phyloP scores from a whole-genome alignment of 2,888 invertebrate genomes.

The Polydrusus cervinus region DNA sequence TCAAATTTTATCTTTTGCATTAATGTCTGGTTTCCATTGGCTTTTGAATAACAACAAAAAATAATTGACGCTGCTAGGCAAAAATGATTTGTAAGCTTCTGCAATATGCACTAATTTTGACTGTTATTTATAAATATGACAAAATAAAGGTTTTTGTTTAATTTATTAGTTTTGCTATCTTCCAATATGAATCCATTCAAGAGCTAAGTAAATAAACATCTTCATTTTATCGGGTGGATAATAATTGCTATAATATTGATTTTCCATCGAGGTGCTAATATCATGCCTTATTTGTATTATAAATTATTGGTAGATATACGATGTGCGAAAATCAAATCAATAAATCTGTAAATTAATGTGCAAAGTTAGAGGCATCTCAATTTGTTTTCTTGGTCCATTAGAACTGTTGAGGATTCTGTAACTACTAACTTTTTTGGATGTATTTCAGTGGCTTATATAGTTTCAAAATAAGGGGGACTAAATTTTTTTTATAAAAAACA shows the following conservation, averaged over 20 bases:
- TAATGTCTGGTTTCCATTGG: too few species aligned
- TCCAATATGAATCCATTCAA: neutral
- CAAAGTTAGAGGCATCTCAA: neutral
- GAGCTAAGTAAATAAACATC: neutral
- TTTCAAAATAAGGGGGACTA: too few species aligned
- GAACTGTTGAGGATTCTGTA: neutral
- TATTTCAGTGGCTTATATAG: too few species aligned
- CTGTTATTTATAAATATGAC: too few species aligned
- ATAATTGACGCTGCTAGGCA: too few species aligned
- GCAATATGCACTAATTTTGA: too few species aligned
- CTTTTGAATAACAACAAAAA: too few species aligned
- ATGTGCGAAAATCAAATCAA: neutral
- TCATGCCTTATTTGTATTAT: neutral
- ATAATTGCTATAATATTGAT: conserved; percentile 12
- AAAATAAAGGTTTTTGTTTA: conserved; percentile 1
- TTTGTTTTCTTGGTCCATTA: neutral
- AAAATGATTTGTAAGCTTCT: too few species aligned
- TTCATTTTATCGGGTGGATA: conserved; percentile 4
- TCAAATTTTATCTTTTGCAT: too few species aligned
- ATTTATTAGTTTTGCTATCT: neutral
- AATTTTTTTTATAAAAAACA: too few species aligned
- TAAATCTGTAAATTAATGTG: neutral
- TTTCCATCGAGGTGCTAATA: neutral
- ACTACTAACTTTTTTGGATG: too few species aligned
- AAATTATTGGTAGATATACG: neutral